Evolutionary conservation across 2,797 vertebrate genomes (phyloP), one percentile per base, ranked within the genome.

Genomic region (Enteromius viviparus): DNA sequence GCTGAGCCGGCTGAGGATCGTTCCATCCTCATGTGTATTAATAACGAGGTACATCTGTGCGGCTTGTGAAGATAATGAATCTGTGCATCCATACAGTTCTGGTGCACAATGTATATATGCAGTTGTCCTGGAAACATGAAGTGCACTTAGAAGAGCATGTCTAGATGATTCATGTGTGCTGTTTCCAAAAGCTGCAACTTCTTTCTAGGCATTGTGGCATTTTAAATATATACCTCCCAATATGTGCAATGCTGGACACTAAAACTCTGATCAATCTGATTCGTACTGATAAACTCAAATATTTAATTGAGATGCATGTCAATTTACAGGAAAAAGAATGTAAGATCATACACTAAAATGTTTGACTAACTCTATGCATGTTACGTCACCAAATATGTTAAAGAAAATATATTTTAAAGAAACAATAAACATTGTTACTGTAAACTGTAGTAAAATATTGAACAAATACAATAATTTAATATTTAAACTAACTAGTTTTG

Each of bases 21-120:
- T 71, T 72, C 34, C 37, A 71, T 78, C 37, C 53, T 78, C 72
- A 49, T 65, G 78, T 58, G 53, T 37, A 75, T 88, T 85, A 80
- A 76, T 85, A 79, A 87, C 60, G 68, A 47, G 64, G 65, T 77
- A 49, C 72, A 72, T 77, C 64, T 77, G 65, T 23, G 37, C 15
- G 15, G 71, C 45, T 53, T 49, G 60, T 65, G 15, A n/a, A 26
- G 21, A 58, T 77, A 83, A 83, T 69, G 64, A 69, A 74, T 62
- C 68, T 75, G 71, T n/a, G 15, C n/a, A 45, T 77, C 40, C 49
- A 53, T 62, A 79, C 64, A 42, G 42, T 62, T 80, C 19, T 5
- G 72, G 74, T 47, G 60, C 2, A 32, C 58, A 70, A 19, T 69
- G 29, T 70, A 51, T 75, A 51, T 70, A 70, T 78, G 75, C 80